These are phyloP conservation scores for Pituophis catenifer DNA, from an alignment of 2,113 vertebrate genomes.

Conservation along the genomic window DNA sequence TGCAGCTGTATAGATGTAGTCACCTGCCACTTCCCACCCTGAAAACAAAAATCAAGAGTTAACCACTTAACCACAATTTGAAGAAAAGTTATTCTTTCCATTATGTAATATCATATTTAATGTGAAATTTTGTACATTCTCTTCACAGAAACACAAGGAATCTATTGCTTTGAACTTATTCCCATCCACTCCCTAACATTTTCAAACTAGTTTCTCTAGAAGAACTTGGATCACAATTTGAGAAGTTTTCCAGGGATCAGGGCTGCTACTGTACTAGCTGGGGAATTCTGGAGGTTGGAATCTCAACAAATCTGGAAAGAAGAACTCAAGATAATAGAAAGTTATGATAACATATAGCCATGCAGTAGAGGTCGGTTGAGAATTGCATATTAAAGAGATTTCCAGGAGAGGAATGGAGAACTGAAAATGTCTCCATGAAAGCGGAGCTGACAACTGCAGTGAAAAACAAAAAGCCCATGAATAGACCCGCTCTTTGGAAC, in stretches of 20 bases:
- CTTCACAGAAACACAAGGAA: neutral
- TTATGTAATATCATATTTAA: neutral
- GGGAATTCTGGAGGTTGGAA: neutral
- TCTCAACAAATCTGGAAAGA: neutral
- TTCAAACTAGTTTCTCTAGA: neutral
- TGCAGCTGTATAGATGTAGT: constrained; percentile 87
- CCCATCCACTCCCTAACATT: neutral
- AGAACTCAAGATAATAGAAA: neutral
- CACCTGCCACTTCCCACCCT: constrained; percentile 96
- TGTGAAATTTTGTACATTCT: neutral
- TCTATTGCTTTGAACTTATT: neutral
- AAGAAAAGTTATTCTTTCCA: neutral
- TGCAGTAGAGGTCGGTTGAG: neutral
- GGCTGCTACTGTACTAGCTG: neutral
- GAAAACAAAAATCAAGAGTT: constrained; percentile 22
- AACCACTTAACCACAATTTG: neutral
- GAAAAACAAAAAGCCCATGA: neutral
- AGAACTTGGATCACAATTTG: neutral
- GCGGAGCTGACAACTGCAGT: neutral
- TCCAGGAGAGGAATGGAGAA: neutral
- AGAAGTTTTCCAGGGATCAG: neutral
- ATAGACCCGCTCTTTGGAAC: neutral
- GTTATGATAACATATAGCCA: neutral
- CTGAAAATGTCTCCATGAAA: neutral
- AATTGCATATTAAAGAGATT: neutral